Evolutionary conservation across 2,797 vertebrate species (phyloP), one percentile per base, ranked within the genome.

Genomic region (Alectoris magna): DNA sequence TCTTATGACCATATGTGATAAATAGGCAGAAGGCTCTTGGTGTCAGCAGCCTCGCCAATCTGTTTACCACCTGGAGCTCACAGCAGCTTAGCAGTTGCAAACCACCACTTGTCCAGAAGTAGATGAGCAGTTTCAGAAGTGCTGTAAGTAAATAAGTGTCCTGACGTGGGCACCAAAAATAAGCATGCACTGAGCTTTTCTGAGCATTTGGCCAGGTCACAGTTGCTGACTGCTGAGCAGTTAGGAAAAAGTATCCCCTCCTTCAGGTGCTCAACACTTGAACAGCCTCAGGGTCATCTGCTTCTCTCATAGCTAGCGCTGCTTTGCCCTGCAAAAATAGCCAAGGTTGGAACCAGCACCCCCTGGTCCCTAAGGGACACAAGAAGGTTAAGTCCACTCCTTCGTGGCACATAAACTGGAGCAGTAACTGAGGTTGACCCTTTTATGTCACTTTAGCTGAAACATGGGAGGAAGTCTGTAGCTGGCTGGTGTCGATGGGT

Each of bases 161-260:
- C 82, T 94, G 84, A 93, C 48, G 29, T 60, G 36, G 34, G 51
- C 70, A 87, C 87, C 88, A 89, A 92, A 96, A 96, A 96, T 95
- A 94, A 91, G 43, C 23, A 2, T 5, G 58, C 66, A 43, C 81
- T 91, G 92, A 93, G 70, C 82, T 91, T 66, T 75, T 59, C 69
- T 68, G 66, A 87, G 86, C 11, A 0, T 62, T 86, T 79, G 91
- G 82, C 49, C 69, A 68, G 71, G 67, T 48, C 72, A 27, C 76
- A 91, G 88, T 91, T 91, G 86, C 60, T 92, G 91, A 14, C 66
- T 88, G 80, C 60, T 87, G 85, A 68, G 14, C 11, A 1, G 24
- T 74, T 87, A n/a, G 84, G 86, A 82, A 91, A 90, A 83, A 3
- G 6, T 59, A 74, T 83, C 75, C 66, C 70, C 36, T 80, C 66